These are phyloP conservation scores for Yponomeuta evonymella DNA, from an alignment of 2,888 invertebrate genomes.

Conservation along the genomic window DNA sequence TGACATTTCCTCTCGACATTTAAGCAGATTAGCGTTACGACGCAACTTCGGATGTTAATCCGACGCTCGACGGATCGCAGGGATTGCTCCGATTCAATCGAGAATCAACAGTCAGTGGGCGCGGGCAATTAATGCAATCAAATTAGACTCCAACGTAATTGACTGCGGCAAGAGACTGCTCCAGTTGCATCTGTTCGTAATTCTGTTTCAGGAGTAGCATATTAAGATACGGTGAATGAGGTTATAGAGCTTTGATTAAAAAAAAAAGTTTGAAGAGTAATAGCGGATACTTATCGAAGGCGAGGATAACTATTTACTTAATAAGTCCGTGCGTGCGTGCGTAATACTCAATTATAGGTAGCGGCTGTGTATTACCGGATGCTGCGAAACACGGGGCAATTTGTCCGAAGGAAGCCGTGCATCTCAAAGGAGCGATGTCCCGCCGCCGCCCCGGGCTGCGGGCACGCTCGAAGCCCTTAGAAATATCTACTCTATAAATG, in stretches of 20 bases:
- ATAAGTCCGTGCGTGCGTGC: slow-evolving; percentile 19
- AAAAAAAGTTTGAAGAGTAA: not conserved
- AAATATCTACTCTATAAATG: not conserved
- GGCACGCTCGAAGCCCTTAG: not conserved
- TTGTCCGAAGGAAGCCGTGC: slow-evolving; percentile 57
- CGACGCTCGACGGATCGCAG: slow-evolving; percentile 68
- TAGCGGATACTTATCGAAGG: not conserved
- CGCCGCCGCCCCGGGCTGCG: slow-evolving; percentile 1
- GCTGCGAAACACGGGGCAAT: slow-evolving; percentile 39
- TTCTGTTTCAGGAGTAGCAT: not conserved
- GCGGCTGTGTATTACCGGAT: slow-evolving; percentile 35
- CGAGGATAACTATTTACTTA: slow-evolving; percentile 10
- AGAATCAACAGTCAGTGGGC: slow-evolving; percentile 56
- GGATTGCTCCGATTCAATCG: slow-evolving; percentile 66
- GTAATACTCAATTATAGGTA: slow-evolving; percentile 49
- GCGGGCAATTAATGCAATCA: slow-evolving; percentile 30
- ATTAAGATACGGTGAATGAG: too few species aligned
- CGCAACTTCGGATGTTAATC: slow-evolving; percentile 69
- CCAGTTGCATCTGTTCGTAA: not conserved
- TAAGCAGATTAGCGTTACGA: slow-evolving; percentile 73
- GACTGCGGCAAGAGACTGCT: not conserved
- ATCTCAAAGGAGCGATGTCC: slow-evolving; percentile 32
- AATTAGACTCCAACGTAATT: not conserved
- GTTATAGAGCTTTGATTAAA: not conserved
- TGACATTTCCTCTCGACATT: slow-evolving; percentile 76